A percentile compares a stretch with the other conserved stretches of the same genome.
phyloP scores from a whole-genome alignment of 2,888 invertebrate species.

The Lithosia quadra region DNA sequence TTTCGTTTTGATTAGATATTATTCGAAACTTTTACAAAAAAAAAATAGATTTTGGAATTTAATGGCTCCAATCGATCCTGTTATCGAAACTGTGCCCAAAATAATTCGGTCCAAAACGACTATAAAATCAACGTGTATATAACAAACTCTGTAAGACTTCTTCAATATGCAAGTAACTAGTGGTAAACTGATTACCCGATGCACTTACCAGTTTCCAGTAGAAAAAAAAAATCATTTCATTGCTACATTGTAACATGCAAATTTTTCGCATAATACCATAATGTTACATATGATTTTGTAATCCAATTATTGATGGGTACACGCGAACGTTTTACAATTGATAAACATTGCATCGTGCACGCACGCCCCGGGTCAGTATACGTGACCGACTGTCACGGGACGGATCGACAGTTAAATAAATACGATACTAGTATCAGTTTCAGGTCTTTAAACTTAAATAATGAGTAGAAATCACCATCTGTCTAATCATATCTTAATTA shows the following conservation, averaged over 20 bases:
- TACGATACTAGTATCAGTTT: background rate
- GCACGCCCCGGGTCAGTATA: background rate
- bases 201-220: background rate
- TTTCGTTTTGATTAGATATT: too few relatives aligned
- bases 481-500: too few relatives aligned
- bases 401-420: background rate
- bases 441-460: background rate
- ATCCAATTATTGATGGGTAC: conserved; percentile 10
- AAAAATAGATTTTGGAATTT: too few relatives aligned
- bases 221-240: background rate
- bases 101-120: too few relatives aligned
- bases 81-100: too few relatives aligned
- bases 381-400: conserved; percentile 7
- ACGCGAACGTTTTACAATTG: conserved; percentile 11
- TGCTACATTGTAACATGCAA: background rate
- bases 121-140: too few relatives aligned
- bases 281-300: conserved; percentile 20
- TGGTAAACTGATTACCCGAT: background rate
- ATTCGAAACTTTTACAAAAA: too few relatives aligned
- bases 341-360: conserved; percentile 24
- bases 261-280: conserved; percentile 1
- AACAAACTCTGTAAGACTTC: too few relatives aligned
- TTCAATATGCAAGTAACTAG: background rate
- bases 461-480: conserved; percentile 16
- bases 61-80: too few relatives aligned